Conservation (phyloP, 2,797 vertebrate genomes). For the Syncerus caffer region DNA sequence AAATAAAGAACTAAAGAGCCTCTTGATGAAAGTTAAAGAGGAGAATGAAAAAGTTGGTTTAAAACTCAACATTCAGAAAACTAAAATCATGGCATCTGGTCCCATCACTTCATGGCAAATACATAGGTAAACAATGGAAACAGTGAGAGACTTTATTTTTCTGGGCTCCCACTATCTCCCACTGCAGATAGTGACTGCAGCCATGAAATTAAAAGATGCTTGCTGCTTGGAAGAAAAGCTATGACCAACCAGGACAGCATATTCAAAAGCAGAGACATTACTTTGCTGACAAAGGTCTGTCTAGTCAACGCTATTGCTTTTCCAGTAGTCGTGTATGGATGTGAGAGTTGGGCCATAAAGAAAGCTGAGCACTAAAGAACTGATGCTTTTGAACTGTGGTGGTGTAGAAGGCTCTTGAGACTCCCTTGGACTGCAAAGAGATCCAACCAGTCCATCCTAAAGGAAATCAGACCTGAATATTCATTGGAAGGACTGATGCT, state of each 20-base stretch:
- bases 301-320: neutral
- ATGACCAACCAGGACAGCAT: neutral
- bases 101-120: neutral
- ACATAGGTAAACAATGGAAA: neutral
- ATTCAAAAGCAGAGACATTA: neutral
- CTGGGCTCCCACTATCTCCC: neutral
- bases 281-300: neutral
- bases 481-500: neutral
- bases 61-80: neutral
- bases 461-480: neutral
- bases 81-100: neutral
- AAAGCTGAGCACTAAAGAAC: neutral
- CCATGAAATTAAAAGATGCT: neutral
- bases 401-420: neutral
- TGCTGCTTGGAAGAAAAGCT: neutral
- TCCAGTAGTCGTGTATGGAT: neutral
- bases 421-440: neutral
- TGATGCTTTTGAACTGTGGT: neutral
- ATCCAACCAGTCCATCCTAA: neutral
- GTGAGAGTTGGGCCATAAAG: neutral
- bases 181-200: neutral
- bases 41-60: neutral
- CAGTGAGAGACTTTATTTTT: neutral
- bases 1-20: neutral
- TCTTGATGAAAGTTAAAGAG: neutral